These are phyloP conservation scores for Trichomycterus rosablanca DNA, from an alignment of 2,113 vertebrate genomes.

Conservation along the genomic window DNA sequence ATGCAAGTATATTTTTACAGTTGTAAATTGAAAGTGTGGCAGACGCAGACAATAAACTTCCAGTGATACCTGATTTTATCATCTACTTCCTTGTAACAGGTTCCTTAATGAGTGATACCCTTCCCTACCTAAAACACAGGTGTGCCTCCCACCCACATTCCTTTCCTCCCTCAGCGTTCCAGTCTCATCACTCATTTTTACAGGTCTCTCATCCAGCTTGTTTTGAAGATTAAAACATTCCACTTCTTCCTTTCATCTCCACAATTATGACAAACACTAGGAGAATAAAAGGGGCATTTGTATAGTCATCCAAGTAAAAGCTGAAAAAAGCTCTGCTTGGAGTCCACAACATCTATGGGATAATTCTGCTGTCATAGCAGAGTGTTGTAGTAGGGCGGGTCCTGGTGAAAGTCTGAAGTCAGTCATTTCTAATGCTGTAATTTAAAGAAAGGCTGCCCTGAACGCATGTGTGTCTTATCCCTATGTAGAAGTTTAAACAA, in stretches of 20 bases:
- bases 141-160: neutral
- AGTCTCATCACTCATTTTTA: neutral
- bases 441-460: no score
- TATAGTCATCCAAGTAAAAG: neutral
- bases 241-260: neutral
- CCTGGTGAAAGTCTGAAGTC: no score
- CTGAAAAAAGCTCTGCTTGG: neutral
- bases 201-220: neutral
- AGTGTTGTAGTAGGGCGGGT: no score
- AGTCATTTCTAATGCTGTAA: no score
- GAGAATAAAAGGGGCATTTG: slow-evolving; percentile 1
- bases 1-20: no score
- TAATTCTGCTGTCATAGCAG: no score
- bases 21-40: no score
- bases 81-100: slow-evolving; percentile 2
- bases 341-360: no score
- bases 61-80: neutral
- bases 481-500: no score
- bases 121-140: neutral
- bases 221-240: neutral
- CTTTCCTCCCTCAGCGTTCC: neutral
- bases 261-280: neutral
- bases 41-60: no score
- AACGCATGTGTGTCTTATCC: no score
- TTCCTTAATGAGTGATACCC: neutral